Evolutionary conservation across 2,888 invertebrate genomes (phyloP).

Genomic region (Yponomeuta sedellus): DNA sequence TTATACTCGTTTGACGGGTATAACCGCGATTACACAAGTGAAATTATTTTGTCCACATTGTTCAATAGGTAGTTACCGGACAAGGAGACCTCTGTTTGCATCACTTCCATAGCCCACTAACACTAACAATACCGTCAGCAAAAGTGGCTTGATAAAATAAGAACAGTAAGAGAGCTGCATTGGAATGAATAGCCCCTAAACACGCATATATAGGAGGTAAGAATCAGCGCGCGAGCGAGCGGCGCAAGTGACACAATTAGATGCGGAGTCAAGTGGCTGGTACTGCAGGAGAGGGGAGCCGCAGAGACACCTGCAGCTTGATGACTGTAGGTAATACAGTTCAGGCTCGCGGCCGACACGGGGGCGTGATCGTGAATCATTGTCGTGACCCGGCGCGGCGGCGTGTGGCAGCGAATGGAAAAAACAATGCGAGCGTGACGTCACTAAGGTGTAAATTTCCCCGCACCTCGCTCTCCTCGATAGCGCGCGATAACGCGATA

Average conservation of each 20-base stretch:
- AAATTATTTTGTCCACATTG: no score
- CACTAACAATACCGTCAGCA: no score
- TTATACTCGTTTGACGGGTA: no score
- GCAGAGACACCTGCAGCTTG: no score
- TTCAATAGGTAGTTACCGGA: no score
- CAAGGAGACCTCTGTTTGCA: no score
- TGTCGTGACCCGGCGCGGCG: not conserved
- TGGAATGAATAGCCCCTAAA: not conserved
- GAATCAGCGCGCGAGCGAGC: not conserved
- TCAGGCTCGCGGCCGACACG: no score
- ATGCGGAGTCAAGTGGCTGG: constrained; percentile 10
- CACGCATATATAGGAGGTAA: not conserved
- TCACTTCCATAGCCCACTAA: no score
- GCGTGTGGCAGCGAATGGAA: no score
- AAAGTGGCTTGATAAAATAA: no score
- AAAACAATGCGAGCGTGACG: not conserved
- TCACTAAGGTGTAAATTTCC: not conserved
- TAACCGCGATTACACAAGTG: no score
- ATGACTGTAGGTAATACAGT: no score
- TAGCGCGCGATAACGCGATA: constrained; percentile 8
- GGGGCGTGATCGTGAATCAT: not conserved
- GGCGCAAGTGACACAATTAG: constrained; percentile 9
- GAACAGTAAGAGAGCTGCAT: not conserved
- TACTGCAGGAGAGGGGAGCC: not conserved
- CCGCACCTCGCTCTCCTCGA: not conserved